phyloP scores from a whole-genome alignment of 2,888 invertebrate species.

The Euplexia lucipara region DNA sequence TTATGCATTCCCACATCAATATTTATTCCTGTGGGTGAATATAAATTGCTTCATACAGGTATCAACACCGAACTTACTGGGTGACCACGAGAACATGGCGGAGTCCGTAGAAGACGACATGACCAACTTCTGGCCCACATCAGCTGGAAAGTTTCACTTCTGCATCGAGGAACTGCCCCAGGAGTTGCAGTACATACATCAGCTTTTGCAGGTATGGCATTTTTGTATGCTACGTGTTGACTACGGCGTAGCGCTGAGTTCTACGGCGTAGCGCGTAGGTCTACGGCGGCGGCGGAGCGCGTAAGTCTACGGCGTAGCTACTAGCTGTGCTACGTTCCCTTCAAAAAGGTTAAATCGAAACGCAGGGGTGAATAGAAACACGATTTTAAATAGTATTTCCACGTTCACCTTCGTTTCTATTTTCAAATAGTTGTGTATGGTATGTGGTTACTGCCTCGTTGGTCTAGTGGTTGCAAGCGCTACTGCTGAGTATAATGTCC shows the following conservation, averaged over 20 bases:
- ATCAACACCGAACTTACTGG: conserved; percentile 94
- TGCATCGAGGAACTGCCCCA: conserved; percentile 97
- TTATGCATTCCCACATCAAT: too few relatives aligned
- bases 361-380: too few relatives aligned
- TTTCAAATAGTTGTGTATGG: too few relatives aligned
- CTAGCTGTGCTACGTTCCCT: neutral
- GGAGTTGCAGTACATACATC: conserved; percentile 98
- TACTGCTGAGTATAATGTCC: too few relatives aligned
- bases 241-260: conserved; percentile 14
- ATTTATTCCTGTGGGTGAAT: neutral
- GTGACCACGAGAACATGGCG: conserved; percentile 93
- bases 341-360: too few relatives aligned
- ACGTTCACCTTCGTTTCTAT: too few relatives aligned
- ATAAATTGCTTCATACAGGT: conserved; percentile 86
- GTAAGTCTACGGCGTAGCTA: neutral
- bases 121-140: conserved; percentile 97
- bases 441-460: too few relatives aligned
- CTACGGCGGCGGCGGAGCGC: conserved; percentile 2
- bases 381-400: too few relatives aligned
- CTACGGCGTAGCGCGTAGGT: conserved; percentile 6
- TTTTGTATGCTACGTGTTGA: neutral
- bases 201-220: conserved; percentile 93
- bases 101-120: conserved; percentile 94
- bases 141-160: conserved; percentile 98
- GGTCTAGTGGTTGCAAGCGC: too few relatives aligned